Percentiles rank a stretch among this genome's conserved stretches.
Evolutionary conservation across 2,888 invertebrate species (phyloP).

Genomic region (Tenthredo notha): DNA sequence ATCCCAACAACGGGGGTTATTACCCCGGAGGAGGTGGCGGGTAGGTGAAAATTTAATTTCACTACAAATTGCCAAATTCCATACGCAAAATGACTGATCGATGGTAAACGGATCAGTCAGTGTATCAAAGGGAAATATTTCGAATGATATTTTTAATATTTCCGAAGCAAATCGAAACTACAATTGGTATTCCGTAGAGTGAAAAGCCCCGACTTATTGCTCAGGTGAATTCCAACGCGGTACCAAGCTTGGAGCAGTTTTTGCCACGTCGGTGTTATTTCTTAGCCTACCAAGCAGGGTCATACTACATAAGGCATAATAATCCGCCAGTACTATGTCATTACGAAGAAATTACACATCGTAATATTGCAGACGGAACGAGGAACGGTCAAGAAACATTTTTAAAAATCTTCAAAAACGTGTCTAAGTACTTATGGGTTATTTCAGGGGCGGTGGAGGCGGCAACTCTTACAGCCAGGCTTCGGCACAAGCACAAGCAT

Average conservation of each 20-base stretch:
- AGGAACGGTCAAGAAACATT: conserved; percentile 17
- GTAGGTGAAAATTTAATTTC: conserved; percentile 49
- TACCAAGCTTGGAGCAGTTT: background rate
- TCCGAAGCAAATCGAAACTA: background rate
- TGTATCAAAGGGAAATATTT: background rate
- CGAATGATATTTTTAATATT: too few relatives aligned
- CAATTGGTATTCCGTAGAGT: background rate
- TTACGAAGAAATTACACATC: background rate
- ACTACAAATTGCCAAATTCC: background rate
- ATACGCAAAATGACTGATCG: too few relatives aligned
- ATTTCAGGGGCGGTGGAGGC: conserved; percentile 47
- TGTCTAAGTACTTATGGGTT: background rate
- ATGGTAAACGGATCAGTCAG: background rate
- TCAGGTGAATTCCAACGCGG: background rate
- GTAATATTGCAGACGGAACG: conserved; percentile 13
- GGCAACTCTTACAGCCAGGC: background rate
- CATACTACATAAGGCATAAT: conserved; percentile 7
- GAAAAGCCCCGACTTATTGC: background rate
- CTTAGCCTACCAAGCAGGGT: background rate
- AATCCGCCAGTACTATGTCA: conserved; percentile 9
- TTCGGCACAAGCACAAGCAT: conserved; percentile 19
- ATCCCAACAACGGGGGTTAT: conserved; percentile 47
- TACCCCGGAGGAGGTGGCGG: conserved; percentile 56
- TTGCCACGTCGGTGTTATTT: conserved; percentile 18
- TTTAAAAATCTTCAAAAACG: conserved; percentile 9